phyloP scores from a whole-genome alignment of 2,888 invertebrate species.

The Phasia obesa region DNA sequence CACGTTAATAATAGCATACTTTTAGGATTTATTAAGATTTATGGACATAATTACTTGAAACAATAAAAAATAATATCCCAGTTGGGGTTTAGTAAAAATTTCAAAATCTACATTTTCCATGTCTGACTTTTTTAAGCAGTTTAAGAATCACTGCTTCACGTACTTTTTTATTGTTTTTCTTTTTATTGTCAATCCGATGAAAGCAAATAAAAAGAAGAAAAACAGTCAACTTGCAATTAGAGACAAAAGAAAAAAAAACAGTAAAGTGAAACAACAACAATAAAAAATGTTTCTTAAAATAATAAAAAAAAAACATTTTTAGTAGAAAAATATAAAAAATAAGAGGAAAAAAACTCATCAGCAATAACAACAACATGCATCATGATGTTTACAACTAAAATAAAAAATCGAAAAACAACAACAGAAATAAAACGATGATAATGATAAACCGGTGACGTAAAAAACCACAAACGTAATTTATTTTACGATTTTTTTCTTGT shows the following conservation, averaged over 20 bases:
- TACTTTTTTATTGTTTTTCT: neutral
- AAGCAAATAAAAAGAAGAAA: constrained; percentile 3
- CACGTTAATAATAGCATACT: too few species aligned
- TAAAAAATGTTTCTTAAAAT: constrained; percentile 9
- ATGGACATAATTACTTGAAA: too few species aligned
- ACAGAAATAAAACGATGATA: constrained; percentile 10
- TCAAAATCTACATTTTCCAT: neutral
- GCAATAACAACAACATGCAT: constrained; percentile 30
- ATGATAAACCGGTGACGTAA: constrained; percentile 63
- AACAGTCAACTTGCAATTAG: constrained; percentile 40
- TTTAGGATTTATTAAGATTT: too few species aligned
- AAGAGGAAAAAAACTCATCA: constrained; percentile 20
- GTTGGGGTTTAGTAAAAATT: too few species aligned
- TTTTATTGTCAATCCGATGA: constrained; percentile 23
- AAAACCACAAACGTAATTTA: constrained; percentile 64
- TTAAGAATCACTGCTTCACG: neutral
- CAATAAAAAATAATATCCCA: too few species aligned
- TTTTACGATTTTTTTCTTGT: constrained; percentile 30
- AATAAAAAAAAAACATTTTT: constrained; percentile 4
- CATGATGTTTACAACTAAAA: constrained; percentile 45
- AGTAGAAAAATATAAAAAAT: neutral
- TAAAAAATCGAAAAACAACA: neutral
- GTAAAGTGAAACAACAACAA: constrained; percentile 18
- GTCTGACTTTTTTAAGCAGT: neutral
- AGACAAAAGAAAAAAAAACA: constrained; percentile 25